Evolutionary conservation across 2,888 invertebrate genomes (phyloP).

Genomic region (Morinoia aosen): DNA sequence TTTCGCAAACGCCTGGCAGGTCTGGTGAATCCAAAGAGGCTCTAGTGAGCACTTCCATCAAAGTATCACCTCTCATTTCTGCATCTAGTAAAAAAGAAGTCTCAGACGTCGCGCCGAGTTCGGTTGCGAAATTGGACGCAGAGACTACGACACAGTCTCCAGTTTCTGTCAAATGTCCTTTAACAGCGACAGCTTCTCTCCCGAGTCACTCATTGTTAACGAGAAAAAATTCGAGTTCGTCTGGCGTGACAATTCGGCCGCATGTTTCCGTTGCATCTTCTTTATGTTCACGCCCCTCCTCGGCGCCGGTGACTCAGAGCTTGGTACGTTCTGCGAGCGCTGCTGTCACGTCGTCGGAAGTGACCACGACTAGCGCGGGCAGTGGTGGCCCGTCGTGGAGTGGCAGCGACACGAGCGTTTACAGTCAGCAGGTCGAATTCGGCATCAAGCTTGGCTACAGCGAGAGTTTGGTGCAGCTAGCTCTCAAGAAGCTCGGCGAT

Average conservation of each 20-base stretch:
- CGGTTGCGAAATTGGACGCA: neutral
- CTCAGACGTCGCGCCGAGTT: neutral
- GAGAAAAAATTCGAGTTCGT: constrained; percentile 4
- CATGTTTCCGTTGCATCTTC: constrained; percentile 4
- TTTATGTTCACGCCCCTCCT: constrained; percentile 19
- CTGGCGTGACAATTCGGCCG: neutral
- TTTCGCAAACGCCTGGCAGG: neutral
- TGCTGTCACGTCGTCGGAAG: neutral
- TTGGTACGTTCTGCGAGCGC: constrained; percentile 37
- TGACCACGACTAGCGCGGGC: neutral
- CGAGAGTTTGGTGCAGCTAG: constrained; percentile 86
- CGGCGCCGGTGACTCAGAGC: constrained; percentile 23
- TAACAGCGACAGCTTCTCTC: constrained; percentile 8
- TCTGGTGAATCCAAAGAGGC: neutral
- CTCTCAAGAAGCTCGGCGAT: constrained; percentile 86
- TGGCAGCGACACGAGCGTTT: constrained; percentile 72
- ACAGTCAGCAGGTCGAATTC: constrained; percentile 85
- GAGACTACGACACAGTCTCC: neutral
- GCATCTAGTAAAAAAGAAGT: neutral
- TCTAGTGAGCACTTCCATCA: neutral
- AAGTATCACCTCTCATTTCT: neutral
- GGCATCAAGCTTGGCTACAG: constrained; percentile 93
- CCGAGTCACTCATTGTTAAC: neutral
- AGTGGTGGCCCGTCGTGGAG: neutral
- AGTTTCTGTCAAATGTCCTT: neutral